Conservation (phyloP, 2,113 vertebrate species). For the Erythrocercus mccallii region DNA sequence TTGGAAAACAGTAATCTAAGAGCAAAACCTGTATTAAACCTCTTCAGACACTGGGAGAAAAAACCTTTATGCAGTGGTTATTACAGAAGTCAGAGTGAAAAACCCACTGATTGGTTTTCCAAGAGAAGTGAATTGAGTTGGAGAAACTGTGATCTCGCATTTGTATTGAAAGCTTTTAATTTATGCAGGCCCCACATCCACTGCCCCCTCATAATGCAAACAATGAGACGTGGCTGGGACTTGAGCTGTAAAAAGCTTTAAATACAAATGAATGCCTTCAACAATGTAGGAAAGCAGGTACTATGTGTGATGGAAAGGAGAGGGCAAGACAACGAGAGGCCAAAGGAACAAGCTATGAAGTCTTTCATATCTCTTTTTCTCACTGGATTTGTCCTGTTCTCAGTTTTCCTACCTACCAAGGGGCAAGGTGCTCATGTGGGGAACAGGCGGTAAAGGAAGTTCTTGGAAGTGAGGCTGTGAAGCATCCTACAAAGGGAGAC, state of each 20-base stretch:
- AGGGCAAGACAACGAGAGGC: not conserved
- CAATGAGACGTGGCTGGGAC: not conserved
- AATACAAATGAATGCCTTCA: not conserved
- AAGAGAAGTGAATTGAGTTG: not conserved
- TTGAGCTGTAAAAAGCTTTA: not conserved
- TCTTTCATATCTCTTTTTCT: not conserved
- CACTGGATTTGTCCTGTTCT: not conserved
- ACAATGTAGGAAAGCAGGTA: not conserved
- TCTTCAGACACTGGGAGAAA: not conserved
- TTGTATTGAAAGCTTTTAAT: not conserved
- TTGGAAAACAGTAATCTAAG: not conserved
- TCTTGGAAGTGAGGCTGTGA: not conserved
- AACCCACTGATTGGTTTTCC: not conserved
- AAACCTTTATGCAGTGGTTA: not conserved
- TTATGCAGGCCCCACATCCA: not conserved
- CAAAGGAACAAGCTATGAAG: not conserved
- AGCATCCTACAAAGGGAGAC: not conserved
- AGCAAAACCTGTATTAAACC: not conserved
- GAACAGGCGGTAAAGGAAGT: not conserved
- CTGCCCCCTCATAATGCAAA: not conserved
- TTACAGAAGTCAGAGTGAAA: not conserved
- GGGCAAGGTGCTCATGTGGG: not conserved
- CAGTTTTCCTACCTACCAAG: not conserved
- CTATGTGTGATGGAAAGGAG: not conserved
- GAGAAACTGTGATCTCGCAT: not conserved